Percentiles rank a stretch among this genome's conserved stretches.
These are phyloP conservation scores for Strigamia maritima DNA, from an alignment of 2,888 invertebrate species.

Conservation along the genomic window DNA sequence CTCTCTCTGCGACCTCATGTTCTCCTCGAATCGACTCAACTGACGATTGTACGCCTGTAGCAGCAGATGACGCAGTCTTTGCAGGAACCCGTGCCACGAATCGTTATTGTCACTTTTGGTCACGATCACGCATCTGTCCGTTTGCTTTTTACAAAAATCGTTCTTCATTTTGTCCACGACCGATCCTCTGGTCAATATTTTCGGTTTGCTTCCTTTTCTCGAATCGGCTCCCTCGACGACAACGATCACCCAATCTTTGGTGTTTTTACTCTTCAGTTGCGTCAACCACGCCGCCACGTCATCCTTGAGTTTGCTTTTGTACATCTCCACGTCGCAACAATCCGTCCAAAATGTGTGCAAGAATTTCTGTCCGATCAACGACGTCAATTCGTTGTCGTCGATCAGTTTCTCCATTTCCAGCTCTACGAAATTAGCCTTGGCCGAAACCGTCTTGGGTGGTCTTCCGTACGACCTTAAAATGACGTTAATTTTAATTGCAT, in stretches of 20 bases:
- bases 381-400: conserved; percentile 62
- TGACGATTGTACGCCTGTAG: conserved; percentile 82
- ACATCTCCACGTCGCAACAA: conserved; percentile 86
- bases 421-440: conserved; percentile 65
- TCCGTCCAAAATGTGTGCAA: conserved; percentile 94
- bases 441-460: conserved; percentile 75
- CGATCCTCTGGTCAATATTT: conserved; percentile 84
- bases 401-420: conserved; percentile 61
- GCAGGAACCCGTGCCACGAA: conserved; percentile 81
- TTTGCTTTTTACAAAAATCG: conserved; percentile 88
- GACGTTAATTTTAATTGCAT: too few relatives aligned
- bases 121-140: conserved; percentile 56
- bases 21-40: conserved; percentile 60
- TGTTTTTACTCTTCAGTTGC: conserved; percentile 67
- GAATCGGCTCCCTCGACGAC: conserved; percentile 88
- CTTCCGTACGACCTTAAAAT: conserved; percentile 70
- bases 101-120: conserved; percentile 75
- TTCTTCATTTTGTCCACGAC: conserved; percentile 90
- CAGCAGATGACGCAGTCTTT: conserved; percentile 75
- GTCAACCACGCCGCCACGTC: conserved; percentile 86
- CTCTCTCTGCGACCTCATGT: conserved; percentile 63
- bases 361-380: conserved; percentile 81
- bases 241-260: conserved; percentile 87
- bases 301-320: conserved; percentile 81
- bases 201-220: conserved; percentile 72